Evolutionary conservation across 2,113 vertebrate genomes (phyloP).

Genomic region (Psittacus erithacus): DNA sequence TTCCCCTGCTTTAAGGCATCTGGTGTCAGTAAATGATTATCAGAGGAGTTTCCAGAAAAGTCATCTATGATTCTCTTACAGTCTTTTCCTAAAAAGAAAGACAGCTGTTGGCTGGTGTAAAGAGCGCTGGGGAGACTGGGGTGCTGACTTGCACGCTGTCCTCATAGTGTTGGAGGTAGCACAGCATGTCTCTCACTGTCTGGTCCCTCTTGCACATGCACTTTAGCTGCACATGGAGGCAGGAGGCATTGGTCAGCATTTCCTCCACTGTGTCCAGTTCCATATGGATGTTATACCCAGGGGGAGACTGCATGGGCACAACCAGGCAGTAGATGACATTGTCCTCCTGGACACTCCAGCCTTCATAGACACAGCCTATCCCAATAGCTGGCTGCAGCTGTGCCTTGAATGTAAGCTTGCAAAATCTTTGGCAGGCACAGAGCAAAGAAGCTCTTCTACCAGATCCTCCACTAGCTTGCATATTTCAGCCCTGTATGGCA

Average conservation of each 20-base stretch:
- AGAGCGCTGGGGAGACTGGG: background rate
- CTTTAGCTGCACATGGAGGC: background rate
- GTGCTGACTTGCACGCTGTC: background rate
- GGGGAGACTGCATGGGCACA: background rate
- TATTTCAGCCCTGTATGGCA: rapidly evolving
- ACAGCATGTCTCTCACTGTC: background rate
- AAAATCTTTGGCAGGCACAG: background rate
- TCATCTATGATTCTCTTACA: background rate
- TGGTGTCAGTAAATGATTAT: background rate
- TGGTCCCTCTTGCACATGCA: background rate
- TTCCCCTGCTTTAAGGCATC: background rate
- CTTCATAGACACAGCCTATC: background rate
- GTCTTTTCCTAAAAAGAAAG: background rate
- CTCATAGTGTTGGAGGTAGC: background rate
- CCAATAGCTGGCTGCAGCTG: background rate
- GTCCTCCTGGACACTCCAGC: background rate
- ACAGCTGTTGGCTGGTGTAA: background rate
- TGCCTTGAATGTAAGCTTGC: background rate
- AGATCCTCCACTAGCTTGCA: background rate
- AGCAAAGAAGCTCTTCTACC: background rate
- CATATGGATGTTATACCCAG: background rate
- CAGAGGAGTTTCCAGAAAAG: background rate
- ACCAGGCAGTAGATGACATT: background rate
- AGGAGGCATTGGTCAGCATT: background rate
- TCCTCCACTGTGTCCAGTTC: background rate